Conservation (phyloP, 2,797 vertebrate species). For the Melanotaenia pygmaea region DNA sequence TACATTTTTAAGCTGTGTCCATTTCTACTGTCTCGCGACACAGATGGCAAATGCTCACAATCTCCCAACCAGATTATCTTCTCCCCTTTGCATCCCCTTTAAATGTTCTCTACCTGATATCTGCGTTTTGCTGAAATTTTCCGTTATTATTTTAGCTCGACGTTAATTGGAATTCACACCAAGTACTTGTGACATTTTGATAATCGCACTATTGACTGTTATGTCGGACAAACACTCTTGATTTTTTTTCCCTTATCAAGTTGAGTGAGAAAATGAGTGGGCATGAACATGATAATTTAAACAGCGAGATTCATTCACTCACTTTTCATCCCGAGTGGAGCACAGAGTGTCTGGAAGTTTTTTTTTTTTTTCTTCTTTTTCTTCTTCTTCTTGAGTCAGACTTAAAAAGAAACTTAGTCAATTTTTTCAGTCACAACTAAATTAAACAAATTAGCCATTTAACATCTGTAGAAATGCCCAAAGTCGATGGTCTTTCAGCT, state of each 20-base stretch:
- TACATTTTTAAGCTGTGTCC: conserved; percentile 12
- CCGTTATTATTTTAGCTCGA: conserved; percentile 72
- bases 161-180: conserved; percentile 82
- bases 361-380: conserved; percentile 28
- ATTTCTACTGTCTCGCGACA: conserved; percentile 24
- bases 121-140: conserved; percentile 45
- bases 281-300: conserved; percentile 84
- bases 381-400: conserved; percentile 12
- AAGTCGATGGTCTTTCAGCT: background rate
- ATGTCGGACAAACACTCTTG: conserved; percentile 81
- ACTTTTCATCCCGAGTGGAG: conserved; percentile 73
- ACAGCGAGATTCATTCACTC: conserved; percentile 82
- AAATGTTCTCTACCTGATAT: conserved; percentile 39
- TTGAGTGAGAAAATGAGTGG: conserved; percentile 85
- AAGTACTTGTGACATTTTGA: conserved; percentile 83
- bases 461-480: background rate
- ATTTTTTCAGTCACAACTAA: background rate
- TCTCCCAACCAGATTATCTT: conserved; percentile 44
- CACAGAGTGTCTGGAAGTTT: conserved; percentile 71
- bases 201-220: conserved; percentile 84
- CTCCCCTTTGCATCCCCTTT: background rate
- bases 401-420: background rate
- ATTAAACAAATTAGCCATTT: background rate
- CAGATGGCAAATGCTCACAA: conserved; percentile 54
- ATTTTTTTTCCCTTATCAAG: conserved; percentile 69